Evolutionary conservation across 53 echinoderm and acorn worm species (phyloP), one percentile per base, ranked within the genome.

Genomic region (Actinopyga echinites): DNA sequence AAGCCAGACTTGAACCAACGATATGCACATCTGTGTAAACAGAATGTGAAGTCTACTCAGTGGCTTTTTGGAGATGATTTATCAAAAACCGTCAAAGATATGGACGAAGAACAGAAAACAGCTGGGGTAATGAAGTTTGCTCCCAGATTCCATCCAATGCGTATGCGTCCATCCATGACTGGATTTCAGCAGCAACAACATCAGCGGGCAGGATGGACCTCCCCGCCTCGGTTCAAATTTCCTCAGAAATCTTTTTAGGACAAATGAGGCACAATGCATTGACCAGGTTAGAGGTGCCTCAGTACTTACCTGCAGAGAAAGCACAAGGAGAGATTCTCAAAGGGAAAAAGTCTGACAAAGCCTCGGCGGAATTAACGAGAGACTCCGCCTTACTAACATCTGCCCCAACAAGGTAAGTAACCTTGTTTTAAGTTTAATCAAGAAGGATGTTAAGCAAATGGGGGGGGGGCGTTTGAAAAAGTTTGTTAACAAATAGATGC

Each of bases 201-300:
- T 25, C 64, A 64, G 5, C 29, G 29, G 62, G 62, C 1, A 61
- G 62, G 62, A 61, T 61, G 4, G 62, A 25, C 29, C 64, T 29
- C 34, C 34, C 64, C 64, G 32, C 3, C 34, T 28, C 66, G 66
- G 34, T 66, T 30, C 5, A 66, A 2, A 34, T 66, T 66, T 3
- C 66, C 66, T 13, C 66, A 66, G 34, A 66, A 61, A 61, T 61
- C 62, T 61, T 61, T 61, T 61, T 61, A 61, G 62, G 62, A 61
- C 62, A 61, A 66, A 21, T 10, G 66, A 32, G 66, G 66, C 66
- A 66, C 66, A 31, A 33, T 31, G 35, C 66, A 66, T 33, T 10
- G 32, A 66, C 0, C 66, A 66, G 34, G 66, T 66, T 17, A 2
- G 32, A 66, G 33, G 32, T 66, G 66, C 35, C 66, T 66, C 66